phyloP scores from a whole-genome alignment of 2,797 vertebrate species.

The Ammospiza maritima region DNA sequence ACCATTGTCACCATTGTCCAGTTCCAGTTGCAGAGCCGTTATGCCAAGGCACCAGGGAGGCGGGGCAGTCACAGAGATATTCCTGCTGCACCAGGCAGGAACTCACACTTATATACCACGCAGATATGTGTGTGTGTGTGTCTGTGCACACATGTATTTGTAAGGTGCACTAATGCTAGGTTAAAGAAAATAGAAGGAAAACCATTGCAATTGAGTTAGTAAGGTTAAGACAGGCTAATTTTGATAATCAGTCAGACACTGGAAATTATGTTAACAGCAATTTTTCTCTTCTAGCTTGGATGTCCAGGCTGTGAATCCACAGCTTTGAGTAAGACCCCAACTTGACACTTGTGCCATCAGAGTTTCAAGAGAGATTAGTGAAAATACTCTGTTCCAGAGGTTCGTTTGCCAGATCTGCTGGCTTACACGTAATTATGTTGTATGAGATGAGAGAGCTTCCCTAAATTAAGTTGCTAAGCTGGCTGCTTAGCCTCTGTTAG shows the following conservation, averaged over 20 bases:
- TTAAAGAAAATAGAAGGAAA: background rate
- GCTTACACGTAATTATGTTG: background rate
- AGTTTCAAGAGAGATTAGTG: background rate
- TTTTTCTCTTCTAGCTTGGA: background rate
- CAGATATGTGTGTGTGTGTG: background rate
- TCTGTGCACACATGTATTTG: rapidly evolving
- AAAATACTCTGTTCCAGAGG: background rate
- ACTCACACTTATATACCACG: background rate
- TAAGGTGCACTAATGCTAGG: background rate
- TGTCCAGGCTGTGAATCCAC: background rate
- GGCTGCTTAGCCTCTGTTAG: background rate
- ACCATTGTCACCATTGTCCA: background rate
- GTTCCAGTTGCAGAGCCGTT: background rate
- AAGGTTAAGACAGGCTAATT: background rate
- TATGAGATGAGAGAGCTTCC: background rate
- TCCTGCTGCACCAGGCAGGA: background rate
- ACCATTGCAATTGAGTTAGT: background rate
- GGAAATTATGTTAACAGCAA: background rate
- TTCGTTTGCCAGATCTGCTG: background rate
- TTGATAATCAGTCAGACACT: background rate
- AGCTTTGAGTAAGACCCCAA: background rate
- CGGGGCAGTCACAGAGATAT: background rate
- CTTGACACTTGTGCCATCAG: background rate
- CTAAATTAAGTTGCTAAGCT: background rate
- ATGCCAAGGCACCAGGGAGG: background rate